Base-by-base conservation (phyloP, 2,113 vertebrate genomes). In the Rousettus leschenaultii region DNA sequence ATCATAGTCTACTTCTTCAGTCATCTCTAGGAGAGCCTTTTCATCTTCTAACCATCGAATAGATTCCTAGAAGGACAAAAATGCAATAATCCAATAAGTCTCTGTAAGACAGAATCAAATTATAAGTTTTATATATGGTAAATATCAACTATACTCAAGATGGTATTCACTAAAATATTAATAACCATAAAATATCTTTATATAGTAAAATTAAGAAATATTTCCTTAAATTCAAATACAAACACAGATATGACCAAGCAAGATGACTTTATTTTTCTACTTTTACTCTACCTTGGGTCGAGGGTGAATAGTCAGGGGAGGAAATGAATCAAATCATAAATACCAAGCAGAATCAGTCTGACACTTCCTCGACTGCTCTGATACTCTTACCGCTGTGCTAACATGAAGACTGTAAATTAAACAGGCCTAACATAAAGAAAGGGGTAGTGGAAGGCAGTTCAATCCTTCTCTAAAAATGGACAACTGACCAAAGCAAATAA, bases 1-100 rank as follows among this genome's bases (percentile, higher is more conserved):
- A 91, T 99, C 99, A 73, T 99, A 99, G 97, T 99, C 99, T 15
- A 99, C 99, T 98, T 99, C 99, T 98, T 99, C 99, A 2, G 99
- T 99, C 99, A 99, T 99, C 89, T 99, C 99, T 92, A 99, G 91
- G 38, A 99, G 99, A 5, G 99, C 98, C 97, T 99, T 99, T 98
- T 99, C 99, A 80, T 99, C 99, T 97, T 99, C 99, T 97, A 99
- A 97, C 99, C 99, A 99, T 97, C 99, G 99, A 97, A 99, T 99
- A 1, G 99, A 99, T 98, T 99, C 99, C 99, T 99, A 98, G 22
- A 77, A 86, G 83, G 30, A 95, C 0, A 92, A 83, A 94, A 78
- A 82, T 55, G 43, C 55, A 90, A 22, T 26, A 91, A 70, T 40
- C 35, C 19, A 87, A 10, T 83, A 73, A 92, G 16, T 1, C 14